Evolutionary conservation across 2,888 invertebrate species (phyloP).

Genomic region (Malthinus flaveolus): DNA sequence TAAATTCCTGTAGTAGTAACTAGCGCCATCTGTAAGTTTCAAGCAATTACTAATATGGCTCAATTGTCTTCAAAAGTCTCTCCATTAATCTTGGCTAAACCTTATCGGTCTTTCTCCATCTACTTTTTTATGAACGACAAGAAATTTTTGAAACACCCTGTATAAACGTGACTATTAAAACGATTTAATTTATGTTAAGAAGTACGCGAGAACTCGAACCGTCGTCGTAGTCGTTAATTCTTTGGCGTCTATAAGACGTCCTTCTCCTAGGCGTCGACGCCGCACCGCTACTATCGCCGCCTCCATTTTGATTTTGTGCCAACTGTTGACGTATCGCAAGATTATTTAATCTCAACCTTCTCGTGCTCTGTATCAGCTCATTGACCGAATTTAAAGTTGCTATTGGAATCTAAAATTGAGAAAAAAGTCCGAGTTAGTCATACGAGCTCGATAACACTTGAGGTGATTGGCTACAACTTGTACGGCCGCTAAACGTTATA

Average conservation of each 20-base stretch:
- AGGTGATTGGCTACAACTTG: too few relatives aligned
- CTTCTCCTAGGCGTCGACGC: neutral
- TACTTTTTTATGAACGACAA: too few relatives aligned
- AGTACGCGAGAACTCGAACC: slow-evolving; percentile 36
- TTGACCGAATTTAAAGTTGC: slow-evolving; percentile 49
- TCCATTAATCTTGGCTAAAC: too few relatives aligned
- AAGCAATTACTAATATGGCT: too few relatives aligned
- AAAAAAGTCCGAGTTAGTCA: neutral
- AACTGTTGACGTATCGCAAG: neutral
- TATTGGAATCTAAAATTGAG: slow-evolving; percentile 49
- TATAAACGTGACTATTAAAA: slow-evolving; percentile 11
- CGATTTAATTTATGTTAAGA: slow-evolving; percentile 18
- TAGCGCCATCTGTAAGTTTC: too few relatives aligned
- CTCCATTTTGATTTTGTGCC: neutral
- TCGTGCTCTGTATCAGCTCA: slow-evolving; percentile 48
- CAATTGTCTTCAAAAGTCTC: too few relatives aligned
- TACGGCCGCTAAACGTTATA: too few relatives aligned
- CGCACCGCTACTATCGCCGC: neutral
- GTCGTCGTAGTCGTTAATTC: slow-evolving; percentile 26
- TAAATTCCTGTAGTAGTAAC: too few relatives aligned
- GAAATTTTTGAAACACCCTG: neutral
- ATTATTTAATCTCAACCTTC: slow-evolving; percentile 36
- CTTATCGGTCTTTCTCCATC: too few relatives aligned
- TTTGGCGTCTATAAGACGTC: neutral
- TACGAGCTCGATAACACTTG: too few relatives aligned